Evolutionary conservation across 2,797 vertebrate species (phyloP), one percentile per base, ranked within the genome.

Genomic region (Meda fulgida): DNA sequence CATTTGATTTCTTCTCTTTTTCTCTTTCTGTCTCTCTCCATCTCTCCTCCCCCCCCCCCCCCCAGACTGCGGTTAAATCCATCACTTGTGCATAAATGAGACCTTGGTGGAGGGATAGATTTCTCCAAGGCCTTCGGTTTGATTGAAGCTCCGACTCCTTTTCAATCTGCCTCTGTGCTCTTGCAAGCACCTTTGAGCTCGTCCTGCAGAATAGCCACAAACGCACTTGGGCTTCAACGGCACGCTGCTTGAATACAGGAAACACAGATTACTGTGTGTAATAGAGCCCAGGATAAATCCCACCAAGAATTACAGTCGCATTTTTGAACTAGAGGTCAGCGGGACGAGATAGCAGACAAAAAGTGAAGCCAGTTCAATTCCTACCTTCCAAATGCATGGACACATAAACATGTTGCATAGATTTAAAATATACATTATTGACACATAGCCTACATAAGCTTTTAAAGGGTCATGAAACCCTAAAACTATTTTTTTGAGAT

Each of bases 271-370:
- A 94, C 89, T 90, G 86, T 89, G 91, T 81, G 92, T 93, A 95
- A 96, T 92, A 95, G 95, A 95, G 94, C 94, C 92, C 93, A 78
- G 92, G 85, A 88, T 93, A 94, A 96, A 96, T 93, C 94, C 92
- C 91, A 88, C 91, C 92, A 92, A 93, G 93, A 90, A 95, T 95
- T 94, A 92, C 89, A 90, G 90, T 92, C 90, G 91, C 91, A 92
- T 93, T 95, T 95, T 93, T 93, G 94, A 94, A 94, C 63, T 80
- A 86, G 38, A 87, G 66, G 83, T 79, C 83, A 79, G 67, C 10
- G 16, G 38, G 65, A 71, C 5, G 38, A 26, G 38, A 43, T 71
- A 43, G 19, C 65, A 78, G 23, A 70, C 65, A 43, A 53, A 78
- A 70, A 43, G 36, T 73, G 38, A 85, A 80, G 72, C 77, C 78